Evolutionary conservation across 2,797 vertebrate species (phyloP).

Genomic region (Dallia pectoralis): DNA sequence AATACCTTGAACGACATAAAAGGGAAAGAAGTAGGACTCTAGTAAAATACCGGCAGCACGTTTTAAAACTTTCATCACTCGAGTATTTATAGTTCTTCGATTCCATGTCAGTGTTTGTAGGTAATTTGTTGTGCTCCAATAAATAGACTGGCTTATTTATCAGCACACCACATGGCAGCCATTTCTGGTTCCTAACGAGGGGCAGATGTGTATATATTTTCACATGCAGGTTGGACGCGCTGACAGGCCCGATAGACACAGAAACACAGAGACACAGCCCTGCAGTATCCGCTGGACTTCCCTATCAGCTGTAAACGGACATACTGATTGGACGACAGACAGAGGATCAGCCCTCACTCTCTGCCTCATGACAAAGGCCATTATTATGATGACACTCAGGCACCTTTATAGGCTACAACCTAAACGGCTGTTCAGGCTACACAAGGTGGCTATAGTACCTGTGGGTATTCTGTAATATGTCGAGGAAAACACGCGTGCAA

Average conservation of each 20-base stretch:
- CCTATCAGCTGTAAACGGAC: slow-evolving; percentile 66
- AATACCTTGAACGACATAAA: slow-evolving; percentile 71
- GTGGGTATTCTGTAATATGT: background rate
- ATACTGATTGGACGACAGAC: slow-evolving; percentile 66
- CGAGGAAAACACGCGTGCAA: background rate
- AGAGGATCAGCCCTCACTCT: slow-evolving; percentile 57
- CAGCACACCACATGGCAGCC: slow-evolving; percentile 84
- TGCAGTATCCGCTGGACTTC: slow-evolving; percentile 45
- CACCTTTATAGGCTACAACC: slow-evolving; percentile 17
- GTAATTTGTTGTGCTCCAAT: slow-evolving; percentile 86
- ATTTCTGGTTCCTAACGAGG: slow-evolving; percentile 83
- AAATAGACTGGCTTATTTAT: slow-evolving; percentile 83
- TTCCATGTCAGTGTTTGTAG: slow-evolving; percentile 84
- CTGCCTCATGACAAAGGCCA: slow-evolving; percentile 62
- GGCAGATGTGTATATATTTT: slow-evolving; percentile 87
- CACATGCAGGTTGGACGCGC: slow-evolving; percentile 75
- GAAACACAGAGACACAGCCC: slow-evolving; percentile 71
- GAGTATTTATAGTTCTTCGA: slow-evolving; percentile 79
- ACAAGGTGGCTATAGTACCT: background rate
- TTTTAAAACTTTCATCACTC: slow-evolving; percentile 79
- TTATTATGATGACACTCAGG: slow-evolving; percentile 42
- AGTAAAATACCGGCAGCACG: slow-evolving; percentile 76
- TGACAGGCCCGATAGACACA: slow-evolving; percentile 68
- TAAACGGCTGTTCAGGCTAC: slow-evolving; percentile 6
- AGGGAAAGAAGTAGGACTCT: slow-evolving; percentile 63